Percentiles rank a stretch among this genome's conserved stretches.
phyloP scores from a whole-genome alignment of 2,797 vertebrate species.

The Macrochelys suwanniensis region DNA sequence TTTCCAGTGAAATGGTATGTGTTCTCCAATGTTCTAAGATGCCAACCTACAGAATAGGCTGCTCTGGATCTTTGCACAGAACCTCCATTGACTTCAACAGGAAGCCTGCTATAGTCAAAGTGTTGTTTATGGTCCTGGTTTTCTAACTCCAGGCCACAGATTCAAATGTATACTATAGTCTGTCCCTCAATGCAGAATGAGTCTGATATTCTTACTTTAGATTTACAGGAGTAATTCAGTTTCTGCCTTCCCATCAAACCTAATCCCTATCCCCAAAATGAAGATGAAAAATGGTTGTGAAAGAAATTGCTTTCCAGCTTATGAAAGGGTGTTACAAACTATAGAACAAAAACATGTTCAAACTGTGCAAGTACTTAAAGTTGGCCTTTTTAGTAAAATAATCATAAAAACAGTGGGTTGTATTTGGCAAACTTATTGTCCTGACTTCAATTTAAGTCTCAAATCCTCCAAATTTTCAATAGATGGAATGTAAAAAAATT shows the following conservation, averaged over 20 bases:
- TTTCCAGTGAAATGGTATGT: not conserved
- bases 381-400: not conserved
- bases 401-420: not conserved
- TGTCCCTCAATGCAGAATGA: not conserved
- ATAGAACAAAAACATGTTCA: conserved; percentile 1
- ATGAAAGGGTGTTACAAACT: not conserved
- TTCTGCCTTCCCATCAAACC: not conserved
- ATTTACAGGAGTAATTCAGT: not conserved
- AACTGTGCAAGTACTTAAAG: conserved; percentile 6
- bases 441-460: conserved; percentile 1
- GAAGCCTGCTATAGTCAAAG: not conserved
- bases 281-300: not conserved
- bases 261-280: not conserved
- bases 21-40: not conserved
- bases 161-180: not conserved
- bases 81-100: not conserved
- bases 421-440: not conserved
- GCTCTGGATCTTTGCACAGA: not conserved
- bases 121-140: not conserved
- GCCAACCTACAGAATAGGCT: not conserved
- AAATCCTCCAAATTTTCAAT: not conserved
- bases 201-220: not conserved
- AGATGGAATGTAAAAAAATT: not conserved
- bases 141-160: not conserved
- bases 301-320: not conserved